Base-by-base conservation (phyloP, 23 tunicate species). In the Botrylloides violaceus region DNA sequence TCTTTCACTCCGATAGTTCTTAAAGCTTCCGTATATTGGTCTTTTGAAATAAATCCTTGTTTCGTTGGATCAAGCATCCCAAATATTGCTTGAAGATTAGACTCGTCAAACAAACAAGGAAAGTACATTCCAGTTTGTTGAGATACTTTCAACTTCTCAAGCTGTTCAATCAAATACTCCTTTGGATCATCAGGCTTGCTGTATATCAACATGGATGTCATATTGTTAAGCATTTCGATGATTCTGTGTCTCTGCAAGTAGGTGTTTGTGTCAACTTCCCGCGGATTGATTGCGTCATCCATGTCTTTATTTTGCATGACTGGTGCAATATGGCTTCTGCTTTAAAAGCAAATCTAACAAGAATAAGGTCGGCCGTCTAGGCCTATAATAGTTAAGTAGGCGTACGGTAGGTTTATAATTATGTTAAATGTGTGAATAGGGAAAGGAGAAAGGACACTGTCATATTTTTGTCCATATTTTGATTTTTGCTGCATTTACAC, bases 51-150 rank as follows among this genome's bases (percentile, higher is more conserved):
- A 37, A 76, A 88, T 23, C 96, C 96, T 4, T 70, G 64, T 53
- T 82, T 81, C 25, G 96, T 88, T 49, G 96, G 96, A 58, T 88
- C 96, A 4, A 88, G 83, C 87, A 88, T 88, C 22, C 96, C 96
- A 66, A 81, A 88, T 36, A 88, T 81, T 25, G 96, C 71, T 38
- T 77, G 85, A n/a, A 88, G 57, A 47, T 88, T 88, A 32, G 82
- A 76, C 30, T 88, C 96, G 72, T 88, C 87, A 65, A 88, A 88
- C 72, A 88, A 58, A 33, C 84, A 81, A 15, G 96, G 96, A 59
- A 76, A 72, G 32, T 88, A 81, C 73, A 81, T 78, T 58, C 84
- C 87, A 72, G 80, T 88, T 63, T 88, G 87, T 61, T 81, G 76
- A 4, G 96, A 86, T 38, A 88, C 59, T 34, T 77, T 88, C 64